Evolutionary conservation across 1,140 invertebrate species (phyloP), one percentile per base, ranked within the genome.

Genomic region (Cotesia glomerata): DNA sequence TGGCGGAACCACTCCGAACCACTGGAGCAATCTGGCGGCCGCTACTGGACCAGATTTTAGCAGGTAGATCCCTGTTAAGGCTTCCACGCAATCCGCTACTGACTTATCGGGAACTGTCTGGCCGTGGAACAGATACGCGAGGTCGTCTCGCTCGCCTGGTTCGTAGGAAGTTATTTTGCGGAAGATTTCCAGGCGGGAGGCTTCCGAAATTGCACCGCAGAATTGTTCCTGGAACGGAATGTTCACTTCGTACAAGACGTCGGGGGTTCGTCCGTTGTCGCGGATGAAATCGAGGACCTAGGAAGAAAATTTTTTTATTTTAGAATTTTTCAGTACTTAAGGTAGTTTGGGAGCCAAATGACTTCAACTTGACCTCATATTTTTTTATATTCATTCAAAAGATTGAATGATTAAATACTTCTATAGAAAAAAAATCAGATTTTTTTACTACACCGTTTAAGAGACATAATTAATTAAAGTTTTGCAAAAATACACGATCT

Each of bases 51-150:
- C 91, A 79, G 88, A 88, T 18, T 79, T 84, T 75, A 90, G 80
- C 0, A 94, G 86, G 79, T 95, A 94, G 13, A 92, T 92, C 0
- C 95, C 96, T 35, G 97, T 90, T 0, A 98, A 81, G 0, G 95
- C 93, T 87, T 97, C 95, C 3, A 97, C 90, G 77, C 89, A 91
- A 86, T 97, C 95, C 0, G 95, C 92, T 2, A 96, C 86, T 56
- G 87, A 89, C 88, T 96, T 90, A 75, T 90, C 88, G 3, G 83
- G 81, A 2, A 93, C 79, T 26, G 85, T 76, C 76, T 90, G 88
- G 11, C 83, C 80, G 11, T 84, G 87, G 34, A 89, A 78, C 78
- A 84, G 89, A 64, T 81, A 78, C 49, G 87, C 84, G 76, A 87
- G 39, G 39, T 39, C 39, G 0, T 39, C 39, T 7, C 39, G 39